Evolutionary conservation across 1,140 invertebrate genomes (phyloP).

Genomic region (Drosophila asahinai): DNA sequence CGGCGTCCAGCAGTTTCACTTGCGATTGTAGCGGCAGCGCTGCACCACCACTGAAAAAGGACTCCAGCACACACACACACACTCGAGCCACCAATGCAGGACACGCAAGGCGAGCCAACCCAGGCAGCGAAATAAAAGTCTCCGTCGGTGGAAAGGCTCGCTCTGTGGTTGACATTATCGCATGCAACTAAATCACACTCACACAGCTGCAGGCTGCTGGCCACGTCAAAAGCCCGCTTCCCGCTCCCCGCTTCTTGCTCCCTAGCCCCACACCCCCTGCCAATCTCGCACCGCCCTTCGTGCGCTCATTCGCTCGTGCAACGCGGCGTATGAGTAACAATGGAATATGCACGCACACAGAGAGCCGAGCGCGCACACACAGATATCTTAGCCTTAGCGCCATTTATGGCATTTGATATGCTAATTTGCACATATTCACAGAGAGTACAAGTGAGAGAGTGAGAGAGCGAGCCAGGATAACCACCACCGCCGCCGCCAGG

Average conservation of each 20-base stretch:
- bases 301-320: constrained; percentile 75
- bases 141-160: constrained; percentile 55
- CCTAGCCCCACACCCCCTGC: constrained; percentile 12
- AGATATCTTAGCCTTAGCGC: constrained; percentile 21
- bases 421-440: constrained; percentile 76
- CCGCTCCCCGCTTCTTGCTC: background rate
- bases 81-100: constrained; percentile 60
- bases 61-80: constrained; percentile 35
- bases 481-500: constrained; percentile 46
- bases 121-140: constrained; percentile 48
- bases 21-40: constrained; percentile 53
- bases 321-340: constrained; percentile 80
- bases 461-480: constrained; percentile 37
- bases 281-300: constrained; percentile 67
- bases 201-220: constrained; percentile 21
- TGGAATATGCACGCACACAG: constrained; percentile 39
- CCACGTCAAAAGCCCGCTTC: constrained; percentile 1
- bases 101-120: constrained; percentile 56
- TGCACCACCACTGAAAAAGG: constrained; percentile 65
- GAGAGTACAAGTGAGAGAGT: constrained; percentile 20
- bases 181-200: constrained; percentile 73
- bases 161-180: constrained; percentile 79
- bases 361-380: constrained; percentile 13
- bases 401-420: constrained; percentile 83
- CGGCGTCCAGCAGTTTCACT: constrained; percentile 47